phyloP scores from a whole-genome alignment of 2,797 vertebrate species.

The Acestrorhynchus altus region DNA sequence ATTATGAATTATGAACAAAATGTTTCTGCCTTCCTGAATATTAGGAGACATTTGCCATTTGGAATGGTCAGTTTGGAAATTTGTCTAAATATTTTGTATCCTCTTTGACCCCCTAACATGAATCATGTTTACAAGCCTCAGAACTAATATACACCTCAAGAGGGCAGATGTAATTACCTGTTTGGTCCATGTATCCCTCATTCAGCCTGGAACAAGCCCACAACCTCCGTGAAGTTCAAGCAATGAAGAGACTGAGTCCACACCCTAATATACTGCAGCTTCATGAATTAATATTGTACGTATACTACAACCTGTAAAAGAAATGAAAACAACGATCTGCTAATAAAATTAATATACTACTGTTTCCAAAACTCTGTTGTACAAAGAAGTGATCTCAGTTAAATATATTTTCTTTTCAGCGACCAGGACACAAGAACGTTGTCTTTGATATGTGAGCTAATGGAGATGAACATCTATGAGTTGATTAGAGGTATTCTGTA shows the following conservation, averaged over 20 bases:
- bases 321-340: neutral
- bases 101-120: neutral
- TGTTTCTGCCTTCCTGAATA: neutral
- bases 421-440: conserved; percentile 85
- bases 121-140: neutral
- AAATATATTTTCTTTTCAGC: conserved; percentile 69
- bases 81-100: neutral
- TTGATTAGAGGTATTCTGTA: conserved; percentile 87
- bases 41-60: neutral
- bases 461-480: conserved; percentile 94
- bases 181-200: conserved; percentile 7
- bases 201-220: conserved; percentile 86
- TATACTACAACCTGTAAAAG: conserved; percentile 46
- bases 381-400: conserved; percentile 7
- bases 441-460: conserved; percentile 90
- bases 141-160: neutral
- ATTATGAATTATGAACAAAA: too few relatives aligned
- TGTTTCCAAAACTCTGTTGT: too few relatives aligned
- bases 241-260: conserved; percentile 83
- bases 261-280: conserved; percentile 86
- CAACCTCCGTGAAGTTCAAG: conserved; percentile 85
- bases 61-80: neutral
- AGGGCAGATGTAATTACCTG: neutral
- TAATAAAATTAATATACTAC: too few relatives aligned
- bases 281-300: conserved; percentile 88